Evolutionary conservation across 2,888 invertebrate species (phyloP).

Genomic region (Amphipyra tragopoginis): DNA sequence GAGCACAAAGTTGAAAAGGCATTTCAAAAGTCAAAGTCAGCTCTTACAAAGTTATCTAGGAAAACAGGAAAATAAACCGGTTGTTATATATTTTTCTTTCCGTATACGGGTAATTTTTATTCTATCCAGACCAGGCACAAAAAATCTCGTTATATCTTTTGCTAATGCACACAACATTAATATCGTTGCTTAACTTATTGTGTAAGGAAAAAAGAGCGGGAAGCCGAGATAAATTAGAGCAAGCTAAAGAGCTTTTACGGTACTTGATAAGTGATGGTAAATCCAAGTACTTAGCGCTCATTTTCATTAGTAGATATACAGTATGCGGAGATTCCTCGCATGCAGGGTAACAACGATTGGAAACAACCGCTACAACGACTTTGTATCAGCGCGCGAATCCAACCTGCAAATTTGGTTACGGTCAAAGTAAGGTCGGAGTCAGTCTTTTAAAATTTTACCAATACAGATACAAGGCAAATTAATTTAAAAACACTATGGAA

Average conservation of each 20-base stretch:
- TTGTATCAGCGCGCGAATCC: no score
- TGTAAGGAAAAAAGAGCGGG: slow-evolving; percentile 14
- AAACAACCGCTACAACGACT: no score
- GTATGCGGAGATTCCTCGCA: not conserved
- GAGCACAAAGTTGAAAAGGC: slow-evolving; percentile 5
- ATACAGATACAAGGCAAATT: no score
- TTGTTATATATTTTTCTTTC: slow-evolving; percentile 24
- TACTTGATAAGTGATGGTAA: slow-evolving; percentile 22
- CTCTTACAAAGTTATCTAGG: not conserved
- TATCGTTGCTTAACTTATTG: slow-evolving; percentile 25
- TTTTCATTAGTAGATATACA: not conserved
- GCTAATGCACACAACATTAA: slow-evolving; percentile 34
- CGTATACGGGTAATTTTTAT: slow-evolving; percentile 4
- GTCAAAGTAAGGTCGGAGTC: no score
- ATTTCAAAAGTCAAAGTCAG: slow-evolving; percentile 21
- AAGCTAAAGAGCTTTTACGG: slow-evolving; percentile 16
- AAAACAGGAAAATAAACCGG: slow-evolving; percentile 26
- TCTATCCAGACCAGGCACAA: not conserved
- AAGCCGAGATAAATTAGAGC: slow-evolving; percentile 22
- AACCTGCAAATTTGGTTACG: no score
- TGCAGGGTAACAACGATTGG: not conserved
- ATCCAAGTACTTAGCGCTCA: not conserved
- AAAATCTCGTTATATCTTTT: slow-evolving; percentile 11
- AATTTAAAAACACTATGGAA: no score
- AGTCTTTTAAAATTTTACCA: no score